Conservation (phyloP, 2,888 invertebrate species). For the Himalopsyche tibetana region DNA sequence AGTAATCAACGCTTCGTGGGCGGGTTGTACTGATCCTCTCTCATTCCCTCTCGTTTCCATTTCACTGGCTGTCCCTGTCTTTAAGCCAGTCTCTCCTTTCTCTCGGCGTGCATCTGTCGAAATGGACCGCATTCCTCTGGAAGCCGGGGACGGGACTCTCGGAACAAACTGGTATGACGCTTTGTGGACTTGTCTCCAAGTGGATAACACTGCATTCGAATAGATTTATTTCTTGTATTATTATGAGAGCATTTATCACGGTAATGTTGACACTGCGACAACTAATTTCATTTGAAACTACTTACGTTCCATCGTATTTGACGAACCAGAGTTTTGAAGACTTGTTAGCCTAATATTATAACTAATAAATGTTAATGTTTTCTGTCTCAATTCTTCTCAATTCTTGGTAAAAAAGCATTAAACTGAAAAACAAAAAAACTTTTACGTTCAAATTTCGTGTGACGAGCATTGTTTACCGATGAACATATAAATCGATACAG, state of each 20-base stretch:
- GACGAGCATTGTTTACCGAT: no score
- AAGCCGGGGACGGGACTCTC: neutral
- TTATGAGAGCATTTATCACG: neutral
- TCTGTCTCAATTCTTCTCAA: no score
- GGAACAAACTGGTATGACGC: constrained; percentile 37
- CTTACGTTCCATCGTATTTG: no score
- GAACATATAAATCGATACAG: no score
- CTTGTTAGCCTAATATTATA: no score
- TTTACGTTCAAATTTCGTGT: no score
- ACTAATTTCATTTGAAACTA: no score
- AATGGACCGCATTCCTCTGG: constrained; percentile 41
- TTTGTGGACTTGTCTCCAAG: constrained; percentile 32
- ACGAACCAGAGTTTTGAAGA: no score
- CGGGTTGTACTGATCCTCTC: constrained; percentile 18
- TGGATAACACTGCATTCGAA: neutral
- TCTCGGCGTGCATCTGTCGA: constrained; percentile 28
- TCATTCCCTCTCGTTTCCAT: neutral
- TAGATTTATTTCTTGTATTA: constrained; percentile 12
- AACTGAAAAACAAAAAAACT: no score
- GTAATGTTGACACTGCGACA: no score
- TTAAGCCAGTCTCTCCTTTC: neutral
- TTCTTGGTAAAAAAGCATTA: no score
- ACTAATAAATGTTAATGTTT: no score
- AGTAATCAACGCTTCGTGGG: constrained; percentile 42
- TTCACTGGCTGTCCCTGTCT: neutral